phyloP scores from a whole-genome alignment of 2,797 vertebrate species.

The Gallinago solitaria region DNA sequence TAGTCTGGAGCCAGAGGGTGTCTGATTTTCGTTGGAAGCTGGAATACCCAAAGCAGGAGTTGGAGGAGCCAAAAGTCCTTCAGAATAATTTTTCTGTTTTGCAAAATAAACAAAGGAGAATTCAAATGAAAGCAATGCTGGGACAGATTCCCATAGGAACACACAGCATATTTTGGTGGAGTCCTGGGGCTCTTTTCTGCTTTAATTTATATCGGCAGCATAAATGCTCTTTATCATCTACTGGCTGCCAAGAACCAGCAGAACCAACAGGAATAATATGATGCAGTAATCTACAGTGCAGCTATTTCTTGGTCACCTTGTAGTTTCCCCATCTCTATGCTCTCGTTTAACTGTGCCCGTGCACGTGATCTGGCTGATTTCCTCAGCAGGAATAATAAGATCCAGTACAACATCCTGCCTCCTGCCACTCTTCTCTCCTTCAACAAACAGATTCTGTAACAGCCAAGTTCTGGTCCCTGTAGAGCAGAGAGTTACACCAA shows the following conservation, averaged over 20 bases:
- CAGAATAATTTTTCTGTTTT: conserved; percentile 59
- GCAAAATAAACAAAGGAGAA: conserved; percentile 53
- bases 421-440: neutral
- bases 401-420: neutral
- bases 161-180: neutral
- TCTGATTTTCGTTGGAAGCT: conserved; percentile 61
- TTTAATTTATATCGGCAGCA: conserved; percentile 26
- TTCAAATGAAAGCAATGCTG: conserved; percentile 33
- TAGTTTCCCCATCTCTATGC: neutral
- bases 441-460: neutral
- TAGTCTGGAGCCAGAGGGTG: conserved; percentile 63
- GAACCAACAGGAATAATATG: neutral
- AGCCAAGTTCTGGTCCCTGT: neutral
- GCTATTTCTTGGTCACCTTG: neutral
- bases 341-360: neutral
- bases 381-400: neutral
- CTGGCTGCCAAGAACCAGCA: neutral
- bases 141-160: conserved; percentile 32
- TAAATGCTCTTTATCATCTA: neutral
- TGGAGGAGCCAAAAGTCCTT: conserved; percentile 43
- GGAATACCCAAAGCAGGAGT: conserved; percentile 37
- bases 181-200: conserved; percentile 6
- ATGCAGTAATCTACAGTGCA: neutral
- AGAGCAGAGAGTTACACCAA: neutral
- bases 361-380: neutral